Conservation (phyloP, 2,113 vertebrate genomes). For the Andinoacara biseriatus region DNA sequence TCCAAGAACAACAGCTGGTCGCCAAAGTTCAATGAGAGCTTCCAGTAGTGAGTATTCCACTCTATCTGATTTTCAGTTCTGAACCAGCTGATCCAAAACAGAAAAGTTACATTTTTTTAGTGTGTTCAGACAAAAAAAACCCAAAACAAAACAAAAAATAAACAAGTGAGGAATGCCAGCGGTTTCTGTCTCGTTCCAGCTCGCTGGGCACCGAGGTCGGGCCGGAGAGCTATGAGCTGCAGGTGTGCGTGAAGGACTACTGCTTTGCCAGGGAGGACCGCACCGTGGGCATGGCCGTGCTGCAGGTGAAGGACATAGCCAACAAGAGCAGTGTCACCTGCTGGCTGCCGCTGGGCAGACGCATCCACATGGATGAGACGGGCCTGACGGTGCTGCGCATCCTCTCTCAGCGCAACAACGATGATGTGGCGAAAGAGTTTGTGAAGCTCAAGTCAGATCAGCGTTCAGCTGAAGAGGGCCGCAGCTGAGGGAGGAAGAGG, state of each 20-base stretch:
- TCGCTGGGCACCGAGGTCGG: conserved; percentile 88
- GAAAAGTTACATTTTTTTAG: background rate
- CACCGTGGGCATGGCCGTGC: conserved; percentile 89
- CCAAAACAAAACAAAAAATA: too few relatives aligned
- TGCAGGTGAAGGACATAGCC: conserved; percentile 91
- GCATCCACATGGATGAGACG: conserved; percentile 97
- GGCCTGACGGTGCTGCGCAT: conserved; percentile 96
- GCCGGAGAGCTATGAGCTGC: conserved; percentile 95
- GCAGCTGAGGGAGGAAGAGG: conserved; percentile 70
- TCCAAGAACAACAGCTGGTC: conserved; percentile 99
- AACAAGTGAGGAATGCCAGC: background rate
- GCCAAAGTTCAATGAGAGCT: conserved; percentile 92
- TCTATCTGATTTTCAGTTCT: background rate
- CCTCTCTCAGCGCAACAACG: conserved; percentile 96
- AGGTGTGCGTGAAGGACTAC: conserved; percentile 98
- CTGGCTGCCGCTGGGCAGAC: conserved; percentile 91
- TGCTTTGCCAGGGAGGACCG: conserved; percentile 97
- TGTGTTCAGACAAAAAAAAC: background rate
- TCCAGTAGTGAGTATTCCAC: conserved; percentile 89
- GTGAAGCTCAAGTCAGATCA: conserved; percentile 98
- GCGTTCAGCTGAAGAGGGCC: conserved; percentile 90
- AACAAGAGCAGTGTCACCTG: conserved; percentile 86
- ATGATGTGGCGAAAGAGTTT: conserved; percentile 97
- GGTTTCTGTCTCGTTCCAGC: conserved; percentile 68
- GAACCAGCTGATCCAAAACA: background rate